phyloP scores from a whole-genome alignment of 2,888 invertebrate genomes.

The Escarpia spicata region DNA sequence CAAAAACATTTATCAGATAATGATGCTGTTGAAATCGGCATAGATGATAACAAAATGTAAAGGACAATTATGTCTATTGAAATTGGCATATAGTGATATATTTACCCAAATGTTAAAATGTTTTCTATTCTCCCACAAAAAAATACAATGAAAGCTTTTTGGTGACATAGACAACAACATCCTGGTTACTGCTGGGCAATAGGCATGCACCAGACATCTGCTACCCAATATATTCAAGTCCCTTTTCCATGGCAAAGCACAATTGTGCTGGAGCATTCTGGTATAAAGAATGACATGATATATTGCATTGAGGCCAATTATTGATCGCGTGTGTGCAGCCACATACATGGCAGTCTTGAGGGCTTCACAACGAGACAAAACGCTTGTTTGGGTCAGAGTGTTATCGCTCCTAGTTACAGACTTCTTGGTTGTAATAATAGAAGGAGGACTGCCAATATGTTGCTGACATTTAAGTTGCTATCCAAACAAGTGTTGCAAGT shows the following conservation, averaged over 20 bases:
- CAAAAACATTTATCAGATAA: too few relatives aligned
- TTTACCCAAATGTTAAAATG: background rate
- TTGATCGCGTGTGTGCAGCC: background rate
- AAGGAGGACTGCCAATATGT: background rate
- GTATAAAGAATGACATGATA: conserved; percentile 5
- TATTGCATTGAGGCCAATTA: conserved; percentile 12
- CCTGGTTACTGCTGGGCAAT: background rate
- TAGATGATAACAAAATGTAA: too few relatives aligned
- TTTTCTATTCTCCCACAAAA: background rate
- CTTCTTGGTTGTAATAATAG: background rate
- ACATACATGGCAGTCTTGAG: background rate
- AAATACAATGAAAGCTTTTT: background rate
- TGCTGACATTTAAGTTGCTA: background rate
- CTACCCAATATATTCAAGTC: background rate
- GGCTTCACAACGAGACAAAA: background rate
- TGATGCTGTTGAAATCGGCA: too few relatives aligned
- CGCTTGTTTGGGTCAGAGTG: background rate
- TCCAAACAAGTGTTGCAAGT: background rate
- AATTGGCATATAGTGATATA: background rate
- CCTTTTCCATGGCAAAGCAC: background rate
- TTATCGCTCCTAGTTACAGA: background rate
- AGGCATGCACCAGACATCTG: background rate
- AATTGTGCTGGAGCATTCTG: conserved; percentile 4
- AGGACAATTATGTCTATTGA: too few relatives aligned
- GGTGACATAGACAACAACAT: background rate